phyloP scores from a whole-genome alignment of 2,113 vertebrate species.

The Myrmophylax atrothorax region DNA sequence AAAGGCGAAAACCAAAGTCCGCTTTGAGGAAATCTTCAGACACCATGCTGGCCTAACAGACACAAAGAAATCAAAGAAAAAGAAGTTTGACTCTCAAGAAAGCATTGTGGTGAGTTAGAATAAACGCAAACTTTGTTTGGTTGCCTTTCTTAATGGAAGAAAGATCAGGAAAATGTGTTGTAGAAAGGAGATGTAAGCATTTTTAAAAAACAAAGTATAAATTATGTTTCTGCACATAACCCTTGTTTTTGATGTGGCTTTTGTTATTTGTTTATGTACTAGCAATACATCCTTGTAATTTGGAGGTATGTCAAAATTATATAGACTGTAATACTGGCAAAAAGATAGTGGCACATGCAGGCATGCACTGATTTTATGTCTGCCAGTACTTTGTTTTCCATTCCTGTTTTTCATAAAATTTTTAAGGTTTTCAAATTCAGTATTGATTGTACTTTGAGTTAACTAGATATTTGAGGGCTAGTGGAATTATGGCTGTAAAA shows the following conservation, averaged over 20 bases:
- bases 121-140: not conserved
- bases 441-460: not conserved
- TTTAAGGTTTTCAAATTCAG: not conserved
- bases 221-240: not conserved
- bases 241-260: not conserved
- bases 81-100: conserved; percentile 77
- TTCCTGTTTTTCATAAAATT: not conserved
- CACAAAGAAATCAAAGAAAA: conserved; percentile 74
- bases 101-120: conserved; percentile 80
- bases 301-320: not conserved
- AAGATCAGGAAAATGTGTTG: not conserved
- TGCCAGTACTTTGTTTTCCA: not conserved
- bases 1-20: conserved; percentile 85
- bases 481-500: not conserved
- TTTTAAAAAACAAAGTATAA: not conserved
- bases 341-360: not conserved
- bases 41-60: conserved; percentile 73
- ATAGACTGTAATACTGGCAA: not conserved
- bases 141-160: not conserved
- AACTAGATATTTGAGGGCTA: not conserved
- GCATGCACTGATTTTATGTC: not conserved
- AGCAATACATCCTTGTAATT: not conserved
- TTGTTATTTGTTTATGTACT: not conserved
- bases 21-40: conserved; percentile 88
- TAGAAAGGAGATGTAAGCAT: not conserved